Evolutionary conservation across 2,797 vertebrate genomes (phyloP), one percentile per base, ranked within the genome.

Genomic region (Sphenodon punctatus): DNA sequence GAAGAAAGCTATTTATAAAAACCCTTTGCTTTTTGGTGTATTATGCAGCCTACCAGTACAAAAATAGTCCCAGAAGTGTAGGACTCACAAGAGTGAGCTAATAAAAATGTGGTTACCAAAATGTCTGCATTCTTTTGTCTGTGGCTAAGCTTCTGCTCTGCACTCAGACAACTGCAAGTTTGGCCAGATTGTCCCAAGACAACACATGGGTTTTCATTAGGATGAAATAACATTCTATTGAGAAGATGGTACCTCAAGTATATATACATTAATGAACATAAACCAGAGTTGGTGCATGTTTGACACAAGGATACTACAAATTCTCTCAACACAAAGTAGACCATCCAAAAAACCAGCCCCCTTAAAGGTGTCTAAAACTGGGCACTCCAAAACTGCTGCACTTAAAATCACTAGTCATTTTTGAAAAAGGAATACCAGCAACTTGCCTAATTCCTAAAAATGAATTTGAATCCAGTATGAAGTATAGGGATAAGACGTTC

Each of bases 161-260:
- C 7, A 23, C 7, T 86, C n/a, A 66, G 43, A 34, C 64, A 60
- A 15, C 41, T 60, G 16, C 19, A 34, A 27, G 85, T 77, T 55
- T 72, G 22, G 61, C 25, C 7, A 48, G n/a, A 70, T 64, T 36
- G 27, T 81, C 59, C 76, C 67, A 85, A 88, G 90, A 80, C 1
- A 30, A 45, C 60, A 53, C 2, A 8, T 79, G 51, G 36, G 79
- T n/a, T 60, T 89, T 87, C 88, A 75, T 79, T 67, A 91, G 38
- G 72, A 25, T 75, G 53, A 88, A 83, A 75, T 78, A 80, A 78
- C 70, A n/a, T 48, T 43, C 30, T 58, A 19, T 87, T 84, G 87
- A 60, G 78, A 59, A 22, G 84, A 7, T 36, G 46, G 66, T 32
- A 76, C 30, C 10, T 78, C 45, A 32, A 67, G 51, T 39, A 39